Evolutionary conservation across 2,797 vertebrate genomes (phyloP), one percentile per base, ranked within the genome.

Genomic region (Microcaecilia unicolor): DNA sequence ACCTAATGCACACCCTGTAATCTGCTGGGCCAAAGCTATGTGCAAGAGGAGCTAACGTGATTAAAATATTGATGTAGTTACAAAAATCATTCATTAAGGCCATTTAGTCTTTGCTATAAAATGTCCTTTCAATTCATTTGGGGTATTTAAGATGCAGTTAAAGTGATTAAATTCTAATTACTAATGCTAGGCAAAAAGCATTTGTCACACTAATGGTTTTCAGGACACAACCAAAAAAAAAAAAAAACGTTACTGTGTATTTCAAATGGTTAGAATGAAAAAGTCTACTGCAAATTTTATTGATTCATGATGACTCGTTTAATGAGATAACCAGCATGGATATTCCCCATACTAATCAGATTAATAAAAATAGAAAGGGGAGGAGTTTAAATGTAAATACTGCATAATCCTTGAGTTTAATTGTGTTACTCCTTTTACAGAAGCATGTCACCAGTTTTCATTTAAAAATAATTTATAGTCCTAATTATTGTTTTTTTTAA

Each of bases 41-140:
- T 4, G 9, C 21, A 37, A 22, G 26, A 47, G 39, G 23, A 29
- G 18, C 14, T 30, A 48, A 39, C 25, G 5, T 30, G 31, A 22
- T 60, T 62, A 62, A 54, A 70, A 67, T 72, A 80, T 81, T 59
- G 75, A 79, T 74, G 66, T 28, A 65, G 60, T 66, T 41, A 44
- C 68, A 76, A 70, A 75, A 78, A 75, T 63, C 70, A 65, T 78
- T 82, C 74, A 76, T 81, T 74, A 76, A 64, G 69, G 73, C 72
- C 76, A 75, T 74, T 76, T 79, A 80, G 73, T 76, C 75, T 76
- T 77, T 81, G 70, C 78, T 80, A 81, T 80, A 77, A 74, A 76
- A 77, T 58, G 70, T 76, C 53, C 56, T 61, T 67, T 71, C 62
- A 68, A 80, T 81, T 78, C 64, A 70, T 76, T 58, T 63, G 57